Conservation (phyloP, 2,113 vertebrate species). For the Sinosuthora webbiana region DNA sequence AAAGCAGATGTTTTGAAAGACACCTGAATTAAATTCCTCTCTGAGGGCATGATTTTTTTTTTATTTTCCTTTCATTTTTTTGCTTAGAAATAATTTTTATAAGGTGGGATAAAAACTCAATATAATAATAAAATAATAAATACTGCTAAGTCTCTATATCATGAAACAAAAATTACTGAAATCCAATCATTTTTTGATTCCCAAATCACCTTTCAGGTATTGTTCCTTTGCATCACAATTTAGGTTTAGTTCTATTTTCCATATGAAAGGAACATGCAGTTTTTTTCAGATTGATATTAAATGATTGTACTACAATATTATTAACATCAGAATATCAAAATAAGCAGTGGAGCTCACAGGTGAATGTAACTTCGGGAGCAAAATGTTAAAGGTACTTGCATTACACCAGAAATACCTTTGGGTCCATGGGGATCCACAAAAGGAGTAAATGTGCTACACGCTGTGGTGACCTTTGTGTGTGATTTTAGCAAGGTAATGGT, state of each 20-base stretch:
- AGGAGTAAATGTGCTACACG: background rate
- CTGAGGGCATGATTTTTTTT: background rate
- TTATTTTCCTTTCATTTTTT: background rate
- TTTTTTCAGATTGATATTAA: background rate
- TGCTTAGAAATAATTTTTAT: background rate
- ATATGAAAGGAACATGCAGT: background rate
- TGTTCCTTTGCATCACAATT: background rate
- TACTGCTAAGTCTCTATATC: background rate
- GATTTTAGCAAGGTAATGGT: background rate
- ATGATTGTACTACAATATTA: background rate
- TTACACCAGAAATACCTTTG: background rate
- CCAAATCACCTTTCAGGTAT: background rate
- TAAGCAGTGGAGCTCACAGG: background rate
- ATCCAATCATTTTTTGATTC: background rate
- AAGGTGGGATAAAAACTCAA: background rate
- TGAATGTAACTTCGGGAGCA: background rate
- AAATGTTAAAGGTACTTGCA: background rate
- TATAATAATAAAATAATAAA: background rate
- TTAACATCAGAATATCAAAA: background rate
- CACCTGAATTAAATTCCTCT: fast-evolving
- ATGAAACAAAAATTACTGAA: background rate
- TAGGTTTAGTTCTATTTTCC: background rate
- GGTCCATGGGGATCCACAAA: background rate
- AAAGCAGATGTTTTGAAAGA: background rate
- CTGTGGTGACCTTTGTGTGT: background rate